A percentile compares a stretch with the other conserved stretches of the same genome.
These are phyloP conservation scores for Pardosa pseudoannulata DNA, from an alignment of 2,888 invertebrate species.

Conservation along the genomic window DNA sequence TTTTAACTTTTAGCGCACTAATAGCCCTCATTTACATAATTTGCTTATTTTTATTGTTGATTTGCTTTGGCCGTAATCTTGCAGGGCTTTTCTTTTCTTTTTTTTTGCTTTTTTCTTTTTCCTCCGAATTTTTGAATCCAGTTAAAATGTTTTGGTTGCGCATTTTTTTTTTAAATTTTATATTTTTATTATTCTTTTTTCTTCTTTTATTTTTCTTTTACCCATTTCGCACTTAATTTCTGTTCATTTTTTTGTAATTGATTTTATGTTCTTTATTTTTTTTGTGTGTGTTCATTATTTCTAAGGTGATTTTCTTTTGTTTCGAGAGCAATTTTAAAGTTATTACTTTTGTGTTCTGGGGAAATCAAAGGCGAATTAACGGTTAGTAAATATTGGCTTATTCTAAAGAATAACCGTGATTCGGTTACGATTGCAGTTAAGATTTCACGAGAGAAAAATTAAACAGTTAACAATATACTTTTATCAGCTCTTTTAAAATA, in stretches of 20 bases:
- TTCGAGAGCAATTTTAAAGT: conserved; percentile 35
- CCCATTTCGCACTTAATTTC: conserved; percentile 70
- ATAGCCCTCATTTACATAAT: conserved; percentile 71
- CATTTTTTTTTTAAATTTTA: conserved; percentile 38
- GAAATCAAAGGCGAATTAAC: conserved; percentile 46
- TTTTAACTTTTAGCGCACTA: conserved; percentile 71
- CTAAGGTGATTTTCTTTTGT: not conserved
- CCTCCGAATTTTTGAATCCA: conserved; percentile 60
- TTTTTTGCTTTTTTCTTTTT: conserved; percentile 14
- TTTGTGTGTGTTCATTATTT: too few species aligned
- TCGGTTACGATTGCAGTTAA: conserved; percentile 14
- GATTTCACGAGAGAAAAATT: not conserved
- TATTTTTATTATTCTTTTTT: conserved; percentile 30
- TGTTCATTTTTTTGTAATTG: conserved; percentile 41
- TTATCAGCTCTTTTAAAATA: not conserved
- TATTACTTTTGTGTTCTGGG: conserved; percentile 54
- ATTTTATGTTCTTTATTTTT: conserved; percentile 40
- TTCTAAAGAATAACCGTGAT: not conserved
- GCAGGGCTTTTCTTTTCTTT: conserved; percentile 38
- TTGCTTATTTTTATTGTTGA: conserved; percentile 72
- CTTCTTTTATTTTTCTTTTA: too few species aligned
- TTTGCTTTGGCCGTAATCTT: conserved; percentile 59
- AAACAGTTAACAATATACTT: conserved; percentile 1
- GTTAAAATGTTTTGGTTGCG: conserved; percentile 63
- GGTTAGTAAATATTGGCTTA: conserved; percentile 35